Conservation (phyloP, 2,113 vertebrate genomes). For the Gila orcuttii region DNA sequence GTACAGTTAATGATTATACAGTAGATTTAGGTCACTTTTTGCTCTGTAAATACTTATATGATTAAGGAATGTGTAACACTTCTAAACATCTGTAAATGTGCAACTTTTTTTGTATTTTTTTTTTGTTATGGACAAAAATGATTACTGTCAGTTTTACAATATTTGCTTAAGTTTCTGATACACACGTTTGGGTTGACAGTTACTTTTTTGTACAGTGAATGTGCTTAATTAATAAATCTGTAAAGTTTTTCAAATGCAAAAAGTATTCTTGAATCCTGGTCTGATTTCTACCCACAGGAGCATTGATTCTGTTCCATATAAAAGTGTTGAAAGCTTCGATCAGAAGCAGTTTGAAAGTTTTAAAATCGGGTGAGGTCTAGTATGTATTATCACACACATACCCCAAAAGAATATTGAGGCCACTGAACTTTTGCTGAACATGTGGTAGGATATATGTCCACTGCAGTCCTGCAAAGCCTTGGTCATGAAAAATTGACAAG, state of each 20-base stretch:
- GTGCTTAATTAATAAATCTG: conserved; percentile 48
- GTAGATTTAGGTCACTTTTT: background rate
- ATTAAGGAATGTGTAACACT: conserved; percentile 1
- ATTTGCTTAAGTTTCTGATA: background rate
- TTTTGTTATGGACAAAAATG: background rate
- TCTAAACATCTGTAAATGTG: conserved; percentile 4
- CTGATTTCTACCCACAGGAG: background rate
- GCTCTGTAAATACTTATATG: conserved; percentile 13
- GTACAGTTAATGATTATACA: conserved; percentile 4
- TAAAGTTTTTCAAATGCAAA: conserved; percentile 44
- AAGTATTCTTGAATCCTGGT: background rate
- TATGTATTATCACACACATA: background rate
- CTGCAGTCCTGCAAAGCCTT: no score
- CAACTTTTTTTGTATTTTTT: background rate
- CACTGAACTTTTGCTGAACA: background rate
- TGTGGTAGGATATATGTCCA: no score
- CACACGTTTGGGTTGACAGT: background rate
- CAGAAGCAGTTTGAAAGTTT: background rate
- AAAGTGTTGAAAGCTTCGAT: background rate
- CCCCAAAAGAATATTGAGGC: background rate
- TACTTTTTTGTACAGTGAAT: conserved; percentile 47
- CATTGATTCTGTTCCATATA: background rate
- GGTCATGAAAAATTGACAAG: no score
- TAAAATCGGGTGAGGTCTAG: background rate
- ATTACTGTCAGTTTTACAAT: background rate